phyloP scores from a whole-genome alignment of 1,140 invertebrate genomes.

The Tenebrio molitor region DNA sequence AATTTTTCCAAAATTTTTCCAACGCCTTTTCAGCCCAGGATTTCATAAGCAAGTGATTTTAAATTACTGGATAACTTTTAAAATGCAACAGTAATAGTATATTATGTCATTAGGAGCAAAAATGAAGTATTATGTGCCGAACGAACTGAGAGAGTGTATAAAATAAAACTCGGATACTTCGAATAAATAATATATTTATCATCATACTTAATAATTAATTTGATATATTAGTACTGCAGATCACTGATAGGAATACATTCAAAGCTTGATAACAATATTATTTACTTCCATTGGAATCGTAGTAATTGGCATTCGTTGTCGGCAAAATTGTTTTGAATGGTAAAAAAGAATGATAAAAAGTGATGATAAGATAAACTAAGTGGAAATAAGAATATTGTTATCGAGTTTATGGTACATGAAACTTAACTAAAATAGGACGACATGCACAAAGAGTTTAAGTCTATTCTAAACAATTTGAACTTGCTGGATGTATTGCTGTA shows the following conservation, averaged over 20 bases:
- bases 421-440: conserved; percentile 48
- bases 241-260: conserved; percentile 50
- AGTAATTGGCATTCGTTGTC: conserved; percentile 42
- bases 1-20: too few relatives aligned
- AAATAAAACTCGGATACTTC: conserved; percentile 47
- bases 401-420: conserved; percentile 24
- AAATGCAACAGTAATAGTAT: too few relatives aligned
- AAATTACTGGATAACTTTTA: too few relatives aligned
- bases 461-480: conserved; percentile 55
- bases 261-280: conserved; percentile 45
- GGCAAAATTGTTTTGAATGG: background rate
- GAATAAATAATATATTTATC: conserved; percentile 63
- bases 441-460: conserved; percentile 47
- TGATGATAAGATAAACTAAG: conserved; percentile 3
- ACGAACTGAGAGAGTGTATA: too few relatives aligned
- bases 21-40: too few relatives aligned
- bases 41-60: too few relatives aligned
- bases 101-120: too few relatives aligned
- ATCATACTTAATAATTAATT: conserved; percentile 57
- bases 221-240: conserved; percentile 59
- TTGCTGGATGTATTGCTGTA: conserved; percentile 56
- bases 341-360: conserved; percentile 15
- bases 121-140: too few relatives aligned
- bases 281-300: conserved; percentile 2
- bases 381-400: conserved; percentile 33